Conservation (phyloP, 2,888 invertebrate species). For the Zygothrica quintamaculata region DNA sequence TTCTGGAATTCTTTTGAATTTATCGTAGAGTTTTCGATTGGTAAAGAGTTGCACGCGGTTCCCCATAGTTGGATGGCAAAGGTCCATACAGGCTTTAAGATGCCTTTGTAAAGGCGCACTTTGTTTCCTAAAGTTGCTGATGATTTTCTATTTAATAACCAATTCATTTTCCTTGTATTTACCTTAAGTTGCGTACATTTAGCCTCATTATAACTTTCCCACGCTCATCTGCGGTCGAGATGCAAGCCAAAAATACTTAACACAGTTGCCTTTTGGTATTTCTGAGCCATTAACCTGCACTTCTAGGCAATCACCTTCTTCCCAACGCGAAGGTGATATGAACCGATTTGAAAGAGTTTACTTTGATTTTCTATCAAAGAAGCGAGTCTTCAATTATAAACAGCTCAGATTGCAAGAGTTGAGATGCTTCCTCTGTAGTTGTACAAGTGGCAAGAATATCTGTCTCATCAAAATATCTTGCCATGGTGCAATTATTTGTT, state of each 20-base stretch:
- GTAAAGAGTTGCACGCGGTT: neutral
- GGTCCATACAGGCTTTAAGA: neutral
- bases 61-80: neutral
- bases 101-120: neutral
- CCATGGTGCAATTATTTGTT: neutral
- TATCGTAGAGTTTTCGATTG: neutral
- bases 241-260: neutral
- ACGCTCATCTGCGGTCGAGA: neutral
- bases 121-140: neutral
- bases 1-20: neutral
- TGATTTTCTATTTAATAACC: neutral
- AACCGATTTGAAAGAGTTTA: slow-evolving; percentile 7
- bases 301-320: slow-evolving; percentile 1
- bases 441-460: slow-evolving; percentile 1
- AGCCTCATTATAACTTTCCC: too few species aligned
- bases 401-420: neutral
- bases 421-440: slow-evolving; percentile 2
- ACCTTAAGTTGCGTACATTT: neutral
- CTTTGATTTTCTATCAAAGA: neutral
- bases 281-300: neutral
- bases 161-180: neutral
- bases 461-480: neutral
- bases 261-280: neutral
- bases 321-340: slow-evolving; percentile 3
- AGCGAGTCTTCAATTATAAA: slow-evolving; percentile 4